Evolutionary conservation across 2,797 vertebrate genomes (phyloP), one percentile per base, ranked within the genome.

Genomic region (Sciurus vulgaris): DNA sequence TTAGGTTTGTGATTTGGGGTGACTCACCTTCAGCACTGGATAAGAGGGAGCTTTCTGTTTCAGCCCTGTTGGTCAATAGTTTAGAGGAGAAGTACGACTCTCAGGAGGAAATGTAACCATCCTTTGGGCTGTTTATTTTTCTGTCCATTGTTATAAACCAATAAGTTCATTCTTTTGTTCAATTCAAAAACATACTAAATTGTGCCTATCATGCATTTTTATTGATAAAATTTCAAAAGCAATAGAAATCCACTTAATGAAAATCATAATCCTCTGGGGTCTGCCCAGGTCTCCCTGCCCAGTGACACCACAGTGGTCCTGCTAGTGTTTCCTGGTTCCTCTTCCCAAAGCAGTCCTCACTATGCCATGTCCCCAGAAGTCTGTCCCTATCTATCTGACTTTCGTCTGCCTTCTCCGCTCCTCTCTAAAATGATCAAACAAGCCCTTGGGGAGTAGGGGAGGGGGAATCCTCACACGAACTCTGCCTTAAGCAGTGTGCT

Each of bases 401-500:
- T 38, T 82, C 51, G 33, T 47, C 59, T 84, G 14, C 59, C 26
- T 89, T 94, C 73, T 88, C 72, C 61, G 33, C 13, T 92, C 47
- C 38, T 89, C 81, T 96, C n/a, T 49, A 74, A 59, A 65, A 41
- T n/a, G 81, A 94, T 93, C 94, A 72, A 95, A 86, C 33, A 86
- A 85, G n/a, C 14, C 7, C 47, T 72, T 18, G 44, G 15, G 59
- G 44, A 10, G 3, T 7, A 26, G 4, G 44, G 28, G 24, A 41
- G 2, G 9, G 65, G 8, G 24, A 41, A 44, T 49, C 33, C 81
- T 95, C 38, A 41, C 30, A 73, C 11, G 84, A 86, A 87, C 10
- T 33, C 35, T 81, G 41, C 30, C 12, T 28, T 35, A 33, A 54
- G 38, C 51, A 1, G 22, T 1, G 11, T 63, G 86, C 76, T 49